Conservation (phyloP, 2,797 vertebrate species). For the Macropus fuliginosus region DNA sequence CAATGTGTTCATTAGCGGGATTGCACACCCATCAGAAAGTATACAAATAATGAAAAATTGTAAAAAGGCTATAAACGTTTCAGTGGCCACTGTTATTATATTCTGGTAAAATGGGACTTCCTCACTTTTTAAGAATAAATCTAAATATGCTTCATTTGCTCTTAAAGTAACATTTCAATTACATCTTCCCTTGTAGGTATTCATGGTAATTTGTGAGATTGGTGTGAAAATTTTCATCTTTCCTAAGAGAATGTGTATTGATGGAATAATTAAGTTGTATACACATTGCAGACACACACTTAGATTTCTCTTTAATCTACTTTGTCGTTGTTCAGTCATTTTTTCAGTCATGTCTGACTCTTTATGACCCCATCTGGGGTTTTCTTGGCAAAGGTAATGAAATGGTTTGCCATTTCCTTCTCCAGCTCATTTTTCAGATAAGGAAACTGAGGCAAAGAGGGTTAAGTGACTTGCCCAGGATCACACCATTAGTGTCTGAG, state of each 20-base stretch:
- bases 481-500: background rate
- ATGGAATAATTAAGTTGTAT: conserved; percentile 32
- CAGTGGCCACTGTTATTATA: conserved; percentile 10
- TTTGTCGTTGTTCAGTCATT: background rate
- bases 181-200: conserved; percentile 38
- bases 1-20: background rate
- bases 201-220: conserved; percentile 19
- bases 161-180: background rate
- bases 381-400: background rate
- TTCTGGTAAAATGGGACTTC: background rate
- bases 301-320: background rate
- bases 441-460: background rate
- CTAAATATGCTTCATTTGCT: background rate
- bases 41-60: conserved; percentile 2
- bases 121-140: background rate
- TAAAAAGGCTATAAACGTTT: background rate
- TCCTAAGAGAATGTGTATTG: conserved; percentile 13
- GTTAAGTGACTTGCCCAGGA: background rate
- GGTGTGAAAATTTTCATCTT: conserved; percentile 20
- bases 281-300: background rate
- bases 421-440: background rate
- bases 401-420: conserved; percentile 3
- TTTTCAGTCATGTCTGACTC: background rate
- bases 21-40: background rate
- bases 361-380: background rate